Percentiles rank a stretch among this genome's conserved stretches.
Evolutionary conservation across 2,888 invertebrate species (phyloP).

Genomic region (Teinopalpus imperialis): DNA sequence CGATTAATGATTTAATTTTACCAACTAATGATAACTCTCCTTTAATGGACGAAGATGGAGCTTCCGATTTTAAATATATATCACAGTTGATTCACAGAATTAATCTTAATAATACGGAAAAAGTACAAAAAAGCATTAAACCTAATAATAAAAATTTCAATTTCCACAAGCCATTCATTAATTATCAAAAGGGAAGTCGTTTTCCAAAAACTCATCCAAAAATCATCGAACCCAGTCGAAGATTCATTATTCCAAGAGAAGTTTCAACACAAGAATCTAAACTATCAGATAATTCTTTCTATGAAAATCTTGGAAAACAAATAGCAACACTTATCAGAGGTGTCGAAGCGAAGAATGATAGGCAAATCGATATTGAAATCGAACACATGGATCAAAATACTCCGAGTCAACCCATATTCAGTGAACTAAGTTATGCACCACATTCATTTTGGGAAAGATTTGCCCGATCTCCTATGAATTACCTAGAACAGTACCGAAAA

Average conservation of each 20-base stretch:
- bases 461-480: constrained; percentile 57
- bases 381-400: constrained; percentile 35
- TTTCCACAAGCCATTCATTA: constrained; percentile 25
- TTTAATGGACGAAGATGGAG: constrained; percentile 39
- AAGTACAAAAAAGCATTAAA: constrained; percentile 27
- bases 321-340: constrained; percentile 65
- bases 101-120: constrained; percentile 43
- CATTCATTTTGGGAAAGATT: constrained; percentile 68
- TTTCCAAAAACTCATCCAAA: constrained; percentile 27
- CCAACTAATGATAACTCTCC: constrained; percentile 28
- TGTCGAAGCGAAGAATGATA: constrained; percentile 44
- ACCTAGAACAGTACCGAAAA: constrained; percentile 32
- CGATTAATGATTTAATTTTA: constrained; percentile 26
- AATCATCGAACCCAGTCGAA: constrained; percentile 24
- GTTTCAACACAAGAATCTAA: constrained; percentile 30
- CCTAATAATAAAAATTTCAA: constrained; percentile 32
- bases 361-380: constrained; percentile 47
- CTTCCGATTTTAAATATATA: constrained; percentile 62
- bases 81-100: constrained; percentile 63
- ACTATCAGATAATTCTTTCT: constrained; percentile 49
- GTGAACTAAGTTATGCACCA: constrained; percentile 47
- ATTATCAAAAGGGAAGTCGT: constrained; percentile 20
- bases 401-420: constrained; percentile 43
- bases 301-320: constrained; percentile 62
- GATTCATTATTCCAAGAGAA: constrained; percentile 25